Evolutionary conservation across 2,888 invertebrate genomes (phyloP), one percentile per base, ranked within the genome.

Genomic region (Pristionchus fissidentatus): DNA sequence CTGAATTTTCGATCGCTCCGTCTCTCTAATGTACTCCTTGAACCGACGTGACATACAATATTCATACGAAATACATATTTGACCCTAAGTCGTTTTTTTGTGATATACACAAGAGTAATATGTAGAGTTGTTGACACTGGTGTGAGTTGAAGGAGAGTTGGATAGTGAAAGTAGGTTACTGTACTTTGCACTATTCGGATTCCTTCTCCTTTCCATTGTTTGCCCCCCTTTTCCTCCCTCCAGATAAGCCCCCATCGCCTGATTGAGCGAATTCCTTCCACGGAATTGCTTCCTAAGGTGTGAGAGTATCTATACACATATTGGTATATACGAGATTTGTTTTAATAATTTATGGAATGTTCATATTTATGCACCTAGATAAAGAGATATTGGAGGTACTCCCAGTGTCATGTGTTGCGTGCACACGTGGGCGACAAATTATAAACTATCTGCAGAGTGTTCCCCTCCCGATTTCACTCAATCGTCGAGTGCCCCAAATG

Each of bases 241-340:
- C 43, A 70, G 22, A 70, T 70, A 38, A 38, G 35, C n/a, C 73
- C 73, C 29, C n/a, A 75, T 35, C 46, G 29, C 75, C 75, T 75
- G 38, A 70, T 75, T 29, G 46, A 29, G 46, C 38, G 75, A 29
- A 46, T 46, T 43, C 46, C 46, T 13, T 75, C 15, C 75, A 22
- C 32, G n/a, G 75, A 75, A 29, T 75, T 46, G 43, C 19, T 46
- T 75, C 75, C 22, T 46, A 75, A 46, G 43, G 46, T 43, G 22
- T n/a, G 46, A 75, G 75, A 75, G 75, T 38, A 75, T 75, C 75
- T 75, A 75, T 75, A 46, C 75, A 75, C 75, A 75, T 75, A 75
- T 75, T 75, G 75, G 75, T 75, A 75, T 75, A 75, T 75, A 75
- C 78, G 78, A 78, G 78, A 78, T 78, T 78, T 32, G 32, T 78